These are phyloP conservation scores for Sinocyclocheilus anophthalmus DNA, from an alignment of 2,113 vertebrate genomes.

Conservation along the genomic window DNA sequence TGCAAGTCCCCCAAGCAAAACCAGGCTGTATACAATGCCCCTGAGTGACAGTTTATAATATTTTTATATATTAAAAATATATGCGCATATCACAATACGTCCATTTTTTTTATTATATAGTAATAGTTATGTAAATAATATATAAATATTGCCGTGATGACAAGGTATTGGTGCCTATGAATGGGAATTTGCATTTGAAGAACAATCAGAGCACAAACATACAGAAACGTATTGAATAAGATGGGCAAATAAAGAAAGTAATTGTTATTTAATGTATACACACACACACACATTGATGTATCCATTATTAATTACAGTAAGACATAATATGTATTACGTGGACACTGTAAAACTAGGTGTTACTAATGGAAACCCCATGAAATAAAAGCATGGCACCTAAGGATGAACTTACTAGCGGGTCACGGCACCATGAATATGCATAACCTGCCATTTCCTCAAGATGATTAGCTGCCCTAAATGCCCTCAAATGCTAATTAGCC, in stretches of 20 bases:
- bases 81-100: background rate
- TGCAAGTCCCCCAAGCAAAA: background rate
- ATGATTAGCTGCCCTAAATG: slow-evolving; percentile 27
- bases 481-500: slow-evolving; percentile 48
- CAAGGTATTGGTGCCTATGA: background rate
- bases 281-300: background rate
- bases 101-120: too few relatives aligned
- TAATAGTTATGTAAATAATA: background rate
- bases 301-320: background rate
- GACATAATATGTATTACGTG: background rate
- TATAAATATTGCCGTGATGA: background rate
- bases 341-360: background rate
- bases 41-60: background rate
- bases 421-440: slow-evolving; percentile 28
- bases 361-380: background rate
- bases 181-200: background rate
- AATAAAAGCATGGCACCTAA: background rate
- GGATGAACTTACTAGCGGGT: background rate
- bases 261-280: background rate
- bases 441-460: slow-evolving; percentile 24
- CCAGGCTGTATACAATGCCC: background rate
- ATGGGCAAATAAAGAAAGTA: background rate
- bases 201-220: background rate
- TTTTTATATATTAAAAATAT: background rate
- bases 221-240: background rate